Evolutionary conservation across 2,797 vertebrate genomes (phyloP).

Genomic region (Pseudocheirus occidentalis): DNA sequence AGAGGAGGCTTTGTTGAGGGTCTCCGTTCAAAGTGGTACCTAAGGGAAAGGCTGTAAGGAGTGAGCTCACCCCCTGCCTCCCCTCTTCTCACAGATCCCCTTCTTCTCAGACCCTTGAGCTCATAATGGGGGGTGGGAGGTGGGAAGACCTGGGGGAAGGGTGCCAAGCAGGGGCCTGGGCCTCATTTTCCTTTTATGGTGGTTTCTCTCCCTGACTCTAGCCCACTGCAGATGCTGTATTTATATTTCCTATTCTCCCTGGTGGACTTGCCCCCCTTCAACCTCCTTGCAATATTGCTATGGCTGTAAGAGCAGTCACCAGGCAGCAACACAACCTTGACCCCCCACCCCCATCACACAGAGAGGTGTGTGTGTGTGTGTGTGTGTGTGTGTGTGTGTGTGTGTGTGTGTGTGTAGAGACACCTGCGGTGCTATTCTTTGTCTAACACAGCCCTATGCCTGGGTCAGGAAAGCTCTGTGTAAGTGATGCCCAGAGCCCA

Average conservation of each 20-base stretch:
- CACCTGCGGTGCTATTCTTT: slow-evolving; percentile 75
- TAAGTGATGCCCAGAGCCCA: neutral
- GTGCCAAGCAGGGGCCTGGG: slow-evolving; percentile 30
- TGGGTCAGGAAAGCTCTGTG: slow-evolving; percentile 18
- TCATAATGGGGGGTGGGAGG: neutral
- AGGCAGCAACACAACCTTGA: slow-evolving; percentile 30
- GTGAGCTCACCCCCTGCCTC: neutral
- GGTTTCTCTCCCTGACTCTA: slow-evolving; percentile 4
- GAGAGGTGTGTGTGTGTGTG: neutral
- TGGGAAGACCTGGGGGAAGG: slow-evolving; percentile 24
- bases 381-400: neutral
- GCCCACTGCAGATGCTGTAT: slow-evolving; percentile 41
- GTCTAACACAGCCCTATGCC: slow-evolving; percentile 57
- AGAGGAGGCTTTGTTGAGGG: slow-evolving; percentile 46
- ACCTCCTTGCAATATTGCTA: slow-evolving; percentile 54
- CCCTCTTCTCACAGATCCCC: neutral
- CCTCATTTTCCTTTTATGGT: slow-evolving; percentile 58
- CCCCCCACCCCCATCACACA: slow-evolving; percentile 36
- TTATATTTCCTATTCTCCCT: slow-evolving; percentile 41
- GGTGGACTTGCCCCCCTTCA: neutral
- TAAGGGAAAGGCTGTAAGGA: slow-evolving; percentile 14
- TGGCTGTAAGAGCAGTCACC: slow-evolving; percentile 59
- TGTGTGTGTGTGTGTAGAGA: slow-evolving; percentile 4
- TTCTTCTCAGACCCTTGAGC: neutral
- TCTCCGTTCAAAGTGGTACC: slow-evolving; percentile 47